Conservation (phyloP, 1,140 invertebrate genomes). For the Apis florea region DNA sequence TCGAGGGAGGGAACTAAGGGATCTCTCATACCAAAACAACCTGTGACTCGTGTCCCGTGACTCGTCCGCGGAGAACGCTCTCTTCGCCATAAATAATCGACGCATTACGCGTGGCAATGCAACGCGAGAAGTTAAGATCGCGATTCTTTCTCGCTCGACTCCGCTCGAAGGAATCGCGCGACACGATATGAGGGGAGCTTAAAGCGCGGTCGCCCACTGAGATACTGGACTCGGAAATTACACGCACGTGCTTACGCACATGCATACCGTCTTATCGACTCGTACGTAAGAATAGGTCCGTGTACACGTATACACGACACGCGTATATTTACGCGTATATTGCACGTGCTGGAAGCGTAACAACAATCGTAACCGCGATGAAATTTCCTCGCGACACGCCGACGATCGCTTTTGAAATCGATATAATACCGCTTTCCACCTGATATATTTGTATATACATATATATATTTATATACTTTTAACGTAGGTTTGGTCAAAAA, state of each 20-base stretch:
- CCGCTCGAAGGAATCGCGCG: neutral
- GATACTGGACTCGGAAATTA: slow-evolving; percentile 52
- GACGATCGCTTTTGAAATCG: neutral
- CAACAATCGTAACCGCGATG: neutral
- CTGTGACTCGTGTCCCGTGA: neutral
- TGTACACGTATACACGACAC: neutral
- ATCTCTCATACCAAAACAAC: slow-evolving; percentile 5
- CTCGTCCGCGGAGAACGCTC: neutral
- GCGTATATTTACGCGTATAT: slow-evolving; percentile 8
- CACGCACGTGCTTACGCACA: slow-evolving; percentile 28
- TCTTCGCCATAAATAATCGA: neutral
- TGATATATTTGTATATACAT: too few species aligned
- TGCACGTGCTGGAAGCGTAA: slow-evolving; percentile 20
- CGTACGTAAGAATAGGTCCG: neutral
- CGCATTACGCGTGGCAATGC: neutral
- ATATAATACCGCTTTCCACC: too few species aligned
- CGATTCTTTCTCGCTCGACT: neutral
- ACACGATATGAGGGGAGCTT: slow-evolving; percentile 32
- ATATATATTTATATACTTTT: neutral
- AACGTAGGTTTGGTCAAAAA: neutral
- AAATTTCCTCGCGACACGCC: neutral
- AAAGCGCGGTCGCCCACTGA: slow-evolving; percentile 28
- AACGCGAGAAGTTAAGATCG: neutral
- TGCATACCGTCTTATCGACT: slow-evolving; percentile 28
- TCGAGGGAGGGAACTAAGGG: slow-evolving; percentile 38